Conservation (phyloP, 2,888 invertebrate species). For the Dynastes hyllus region DNA sequence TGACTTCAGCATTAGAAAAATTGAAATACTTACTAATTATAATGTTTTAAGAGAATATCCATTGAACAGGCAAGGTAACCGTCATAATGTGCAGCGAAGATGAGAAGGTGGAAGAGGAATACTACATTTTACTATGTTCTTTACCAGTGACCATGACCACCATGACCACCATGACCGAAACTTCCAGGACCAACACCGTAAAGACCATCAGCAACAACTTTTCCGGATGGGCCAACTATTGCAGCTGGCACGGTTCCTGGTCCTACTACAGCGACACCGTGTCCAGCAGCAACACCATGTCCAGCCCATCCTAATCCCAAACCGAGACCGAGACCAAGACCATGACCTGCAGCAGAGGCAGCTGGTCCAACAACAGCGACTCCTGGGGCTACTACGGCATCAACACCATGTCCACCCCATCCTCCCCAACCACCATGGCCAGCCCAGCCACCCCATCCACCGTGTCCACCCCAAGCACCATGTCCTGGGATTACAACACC, state of each 20-base stretch:
- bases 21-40: constrained; percentile 15
- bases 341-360: constrained; percentile 48
- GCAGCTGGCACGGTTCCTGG: constrained; percentile 63
- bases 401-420: constrained; percentile 51
- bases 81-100: constrained; percentile 25
- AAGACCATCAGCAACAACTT: constrained; percentile 62
- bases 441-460: constrained; percentile 49
- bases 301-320: constrained; percentile 49
- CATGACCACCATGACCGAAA: constrained; percentile 55
- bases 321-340: constrained; percentile 52
- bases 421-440: constrained; percentile 47
- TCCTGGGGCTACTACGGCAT: constrained; percentile 54
- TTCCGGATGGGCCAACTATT: constrained; percentile 62
- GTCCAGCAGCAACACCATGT: constrained; percentile 57
- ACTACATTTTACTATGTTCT: constrained; percentile 25
- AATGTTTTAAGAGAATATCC: constrained; percentile 24
- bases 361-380: constrained; percentile 54
- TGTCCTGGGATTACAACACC: constrained; percentile 49
- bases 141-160: constrained; percentile 58
- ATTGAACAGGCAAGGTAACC: constrained; percentile 33
- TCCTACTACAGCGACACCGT: constrained; percentile 63
- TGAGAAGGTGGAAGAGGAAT: neutral
- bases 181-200: constrained; percentile 59
- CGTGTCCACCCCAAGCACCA: constrained; percentile 54
- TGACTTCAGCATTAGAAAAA: constrained; percentile 38